Conservation (phyloP, 1,140 invertebrate genomes). For the Formica exsecta region DNA sequence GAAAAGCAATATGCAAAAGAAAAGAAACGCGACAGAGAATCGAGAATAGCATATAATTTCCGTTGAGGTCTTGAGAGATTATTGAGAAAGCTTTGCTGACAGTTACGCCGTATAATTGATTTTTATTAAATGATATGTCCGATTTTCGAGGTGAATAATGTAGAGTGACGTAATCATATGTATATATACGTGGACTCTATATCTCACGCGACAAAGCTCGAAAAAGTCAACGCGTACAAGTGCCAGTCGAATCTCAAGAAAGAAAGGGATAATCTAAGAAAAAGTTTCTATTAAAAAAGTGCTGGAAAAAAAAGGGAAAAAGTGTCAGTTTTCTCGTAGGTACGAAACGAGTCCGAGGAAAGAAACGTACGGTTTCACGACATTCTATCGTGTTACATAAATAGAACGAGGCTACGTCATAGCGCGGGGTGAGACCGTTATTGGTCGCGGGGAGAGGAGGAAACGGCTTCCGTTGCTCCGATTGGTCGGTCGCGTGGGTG, state of each 20-base stretch:
- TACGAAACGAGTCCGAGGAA: not conserved
- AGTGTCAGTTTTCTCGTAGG: constrained; percentile 19
- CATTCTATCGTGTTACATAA: constrained; percentile 55
- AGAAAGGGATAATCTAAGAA: too few species aligned
- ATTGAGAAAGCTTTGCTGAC: not conserved
- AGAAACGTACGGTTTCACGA: not conserved
- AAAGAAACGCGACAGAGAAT: not conserved
- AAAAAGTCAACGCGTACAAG: constrained; percentile 15
- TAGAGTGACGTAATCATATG: constrained; percentile 56
- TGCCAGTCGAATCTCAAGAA: constrained; percentile 30
- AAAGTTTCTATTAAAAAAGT: not conserved
- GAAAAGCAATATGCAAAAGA: not conserved
- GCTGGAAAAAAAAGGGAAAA: constrained; percentile 39
- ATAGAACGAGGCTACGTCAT: constrained; percentile 62
- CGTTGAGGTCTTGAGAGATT: not conserved
- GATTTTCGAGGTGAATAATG: not conserved
- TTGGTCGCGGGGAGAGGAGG: constrained; percentile 44
- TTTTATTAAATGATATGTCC: not conserved
- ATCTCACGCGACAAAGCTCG: not conserved
- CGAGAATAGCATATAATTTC: not conserved
- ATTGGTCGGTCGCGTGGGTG: constrained; percentile 66
- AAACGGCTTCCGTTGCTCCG: constrained; percentile 1
- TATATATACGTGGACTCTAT: not conserved
- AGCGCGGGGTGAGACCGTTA: constrained; percentile 16
- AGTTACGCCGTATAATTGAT: not conserved